These are phyloP conservation scores for Cepaea hortensis DNA, from an alignment of 2,888 invertebrate species.

Conservation along the genomic window DNA sequence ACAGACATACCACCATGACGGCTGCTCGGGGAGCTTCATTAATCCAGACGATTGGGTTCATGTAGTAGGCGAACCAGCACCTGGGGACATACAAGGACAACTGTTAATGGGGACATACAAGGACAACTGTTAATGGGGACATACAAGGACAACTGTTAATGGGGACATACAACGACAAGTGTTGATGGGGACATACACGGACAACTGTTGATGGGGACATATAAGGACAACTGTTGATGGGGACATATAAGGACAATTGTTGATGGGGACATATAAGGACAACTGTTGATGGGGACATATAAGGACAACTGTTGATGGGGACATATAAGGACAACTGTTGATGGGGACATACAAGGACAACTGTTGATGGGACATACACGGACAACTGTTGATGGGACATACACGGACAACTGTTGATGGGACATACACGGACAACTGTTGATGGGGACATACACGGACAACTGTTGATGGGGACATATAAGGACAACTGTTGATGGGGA, in stretches of 20 bases:
- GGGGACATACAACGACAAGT: too few species aligned
- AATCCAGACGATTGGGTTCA: slow-evolving; percentile 89
- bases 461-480: too few species aligned
- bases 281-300: too few species aligned
- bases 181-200: background rate
- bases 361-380: too few species aligned
- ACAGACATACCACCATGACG: slow-evolving; percentile 46
- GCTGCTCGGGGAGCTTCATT: slow-evolving; percentile 87
- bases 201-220: background rate
- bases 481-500: too few species aligned
- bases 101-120: background rate
- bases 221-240: background rate
- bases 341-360: background rate
- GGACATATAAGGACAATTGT: background rate
- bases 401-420: too few species aligned
- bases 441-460: background rate
- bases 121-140: too few species aligned
- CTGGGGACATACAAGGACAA: background rate
- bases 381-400: too few species aligned
- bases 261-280: background rate
- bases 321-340: background rate
- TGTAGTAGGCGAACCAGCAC: slow-evolving; percentile 83
- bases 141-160: too few species aligned
- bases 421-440: background rate
- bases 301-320: too few species aligned